Percentiles rank a stretch among this genome's conserved stretches.
Evolutionary conservation across 1,140 invertebrate species (phyloP).

Genomic region (Steinernema feltiae): DNA sequence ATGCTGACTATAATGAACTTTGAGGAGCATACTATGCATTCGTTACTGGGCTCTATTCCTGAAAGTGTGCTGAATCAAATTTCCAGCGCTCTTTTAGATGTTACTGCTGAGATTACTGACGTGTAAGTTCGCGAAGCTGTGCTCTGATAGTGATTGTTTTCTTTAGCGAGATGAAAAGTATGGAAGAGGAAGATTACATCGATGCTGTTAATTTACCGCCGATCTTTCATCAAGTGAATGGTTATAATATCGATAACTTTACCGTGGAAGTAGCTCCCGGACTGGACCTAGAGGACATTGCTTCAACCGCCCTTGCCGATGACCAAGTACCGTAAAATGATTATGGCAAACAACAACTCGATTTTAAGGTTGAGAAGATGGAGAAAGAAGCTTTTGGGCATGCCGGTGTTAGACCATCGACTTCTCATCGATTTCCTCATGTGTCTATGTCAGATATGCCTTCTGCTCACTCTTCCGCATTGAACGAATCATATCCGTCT

Average conservation of each 20-base stretch:
- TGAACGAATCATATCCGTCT: background rate
- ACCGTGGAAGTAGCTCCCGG: background rate
- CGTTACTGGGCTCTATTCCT: background rate
- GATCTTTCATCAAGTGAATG: background rate
- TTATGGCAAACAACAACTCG: background rate
- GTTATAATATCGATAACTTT: background rate
- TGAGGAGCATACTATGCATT: background rate
- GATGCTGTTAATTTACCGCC: background rate
- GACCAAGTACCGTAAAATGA: background rate
- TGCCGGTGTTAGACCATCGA: too few species aligned
- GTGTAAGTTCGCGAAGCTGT: slow-evolving; percentile 2
- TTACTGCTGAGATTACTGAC: background rate
- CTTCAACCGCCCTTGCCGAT: background rate
- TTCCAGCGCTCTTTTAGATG: background rate
- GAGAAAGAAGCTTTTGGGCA: background rate
- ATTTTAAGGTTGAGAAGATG: background rate
- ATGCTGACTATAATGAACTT: slow-evolving; percentile 12
- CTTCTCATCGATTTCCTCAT: too few species aligned
- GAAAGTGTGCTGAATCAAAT: background rate
- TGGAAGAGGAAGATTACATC: background rate
- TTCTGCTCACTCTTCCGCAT: background rate
- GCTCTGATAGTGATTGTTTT: background rate
- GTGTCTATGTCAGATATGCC: too few species aligned
- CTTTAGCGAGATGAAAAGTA: background rate
- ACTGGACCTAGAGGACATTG: background rate